Conservation (phyloP, 2,113 vertebrate species). For the Neotoma lepida region DNA sequence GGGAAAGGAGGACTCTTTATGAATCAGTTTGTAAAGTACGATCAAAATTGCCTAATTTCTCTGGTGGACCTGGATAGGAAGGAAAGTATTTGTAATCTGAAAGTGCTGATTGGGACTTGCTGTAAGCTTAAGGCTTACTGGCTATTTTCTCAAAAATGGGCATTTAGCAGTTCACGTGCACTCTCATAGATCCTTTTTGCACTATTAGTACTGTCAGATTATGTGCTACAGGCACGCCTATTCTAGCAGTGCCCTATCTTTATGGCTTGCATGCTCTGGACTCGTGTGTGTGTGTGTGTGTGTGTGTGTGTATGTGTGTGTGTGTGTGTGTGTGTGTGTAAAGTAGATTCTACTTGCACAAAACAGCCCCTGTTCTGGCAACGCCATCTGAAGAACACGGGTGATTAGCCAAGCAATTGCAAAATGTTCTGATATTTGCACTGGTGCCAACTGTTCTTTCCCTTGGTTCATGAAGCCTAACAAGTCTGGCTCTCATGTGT, state of each 20-base stretch:
- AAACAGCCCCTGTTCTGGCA: background rate
- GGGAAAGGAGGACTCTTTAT: slow-evolving; percentile 3
- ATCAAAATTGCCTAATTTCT: slow-evolving; percentile 13
- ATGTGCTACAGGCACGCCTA: background rate
- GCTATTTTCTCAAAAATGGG: background rate
- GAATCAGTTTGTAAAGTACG: slow-evolving; percentile 39
- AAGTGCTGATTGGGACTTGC: background rate
- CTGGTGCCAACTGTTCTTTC: background rate
- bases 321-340: background rate
- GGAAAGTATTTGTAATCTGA: slow-evolving; percentile 27
- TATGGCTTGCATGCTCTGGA: background rate
- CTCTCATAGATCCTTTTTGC: background rate
- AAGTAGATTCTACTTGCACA: background rate
- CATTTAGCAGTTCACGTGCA: background rate
- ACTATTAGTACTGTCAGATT: background rate
- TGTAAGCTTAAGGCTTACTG: background rate
- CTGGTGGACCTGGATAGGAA: slow-evolving; percentile 21
- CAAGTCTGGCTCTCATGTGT: background rate
- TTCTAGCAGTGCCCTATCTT: background rate
- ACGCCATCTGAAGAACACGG: background rate
- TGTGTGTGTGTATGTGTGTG: no score
- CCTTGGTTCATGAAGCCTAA: background rate
- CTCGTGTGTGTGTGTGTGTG: background rate
- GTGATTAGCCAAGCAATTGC: background rate
- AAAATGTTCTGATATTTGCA: background rate